These are phyloP conservation scores for Oxytorus armatus DNA, from an alignment of 2,888 invertebrate genomes.

Conservation along the genomic window DNA sequence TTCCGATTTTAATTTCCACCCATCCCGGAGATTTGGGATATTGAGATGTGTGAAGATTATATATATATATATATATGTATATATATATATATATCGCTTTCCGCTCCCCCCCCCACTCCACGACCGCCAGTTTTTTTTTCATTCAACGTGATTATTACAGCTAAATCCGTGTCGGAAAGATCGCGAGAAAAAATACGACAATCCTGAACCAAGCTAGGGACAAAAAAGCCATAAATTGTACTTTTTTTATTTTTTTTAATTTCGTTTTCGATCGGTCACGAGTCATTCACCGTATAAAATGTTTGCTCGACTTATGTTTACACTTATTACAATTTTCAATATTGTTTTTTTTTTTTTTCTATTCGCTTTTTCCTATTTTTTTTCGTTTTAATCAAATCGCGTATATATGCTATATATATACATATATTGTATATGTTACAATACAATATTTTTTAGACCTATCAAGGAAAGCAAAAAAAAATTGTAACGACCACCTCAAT, in stretches of 20 bases:
- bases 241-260: constrained; percentile 65
- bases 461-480: constrained; percentile 55
- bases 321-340: constrained; percentile 5
- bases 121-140: constrained; percentile 27
- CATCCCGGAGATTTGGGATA: constrained; percentile 28
- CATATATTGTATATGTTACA: constrained; percentile 53
- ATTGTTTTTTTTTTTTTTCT: too few species aligned
- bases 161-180: constrained; percentile 28
- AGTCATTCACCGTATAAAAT: constrained; percentile 22
- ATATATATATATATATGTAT: constrained; percentile 35
- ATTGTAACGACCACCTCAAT: constrained; percentile 65
- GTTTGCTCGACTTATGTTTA: constrained; percentile 45
- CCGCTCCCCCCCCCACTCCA: background rate
- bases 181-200: constrained; percentile 31
- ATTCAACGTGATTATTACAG: background rate
- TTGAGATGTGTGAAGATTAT: constrained; percentile 39
- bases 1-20: constrained; percentile 90
- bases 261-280: constrained; percentile 55
- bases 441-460: constrained; percentile 69
- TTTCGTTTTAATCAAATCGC: constrained; percentile 65
- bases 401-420: constrained; percentile 64
- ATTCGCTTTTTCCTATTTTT: constrained; percentile 62
- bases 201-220: constrained; percentile 23
- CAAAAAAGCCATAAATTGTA: constrained; percentile 62
- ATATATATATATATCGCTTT: constrained; percentile 44